Evolutionary conservation across 2,797 vertebrate genomes (phyloP), one percentile per base, ranked within the genome.

Genomic region (Melopsittacus undulatus): DNA sequence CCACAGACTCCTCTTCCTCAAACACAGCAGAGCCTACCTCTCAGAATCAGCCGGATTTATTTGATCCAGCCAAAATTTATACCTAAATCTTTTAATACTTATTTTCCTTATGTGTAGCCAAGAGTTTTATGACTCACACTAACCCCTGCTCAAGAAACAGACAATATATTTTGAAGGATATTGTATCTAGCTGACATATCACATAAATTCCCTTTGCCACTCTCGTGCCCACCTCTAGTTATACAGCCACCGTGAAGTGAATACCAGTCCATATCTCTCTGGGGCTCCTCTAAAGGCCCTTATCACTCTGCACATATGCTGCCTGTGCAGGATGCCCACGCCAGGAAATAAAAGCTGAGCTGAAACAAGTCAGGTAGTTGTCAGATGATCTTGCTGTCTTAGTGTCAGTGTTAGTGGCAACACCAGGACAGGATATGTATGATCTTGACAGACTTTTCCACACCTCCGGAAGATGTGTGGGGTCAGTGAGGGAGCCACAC

Each of bases 61-160:
- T 54, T 91, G 86, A 95, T 92, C 54, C 51, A 83, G 73, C 49
- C 88, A 87, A 87, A 96, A 94, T 94, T 95, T 93, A 89, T 69
- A 95, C 52, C 87, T 81, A 90, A 94, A 94, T 91, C 87, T 95
- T 93, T 86, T 92, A 88, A 94, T 91, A 78, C 73, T 88, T 94
- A 85, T 83, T 96, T 95, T 92, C 83, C 91, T 92, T 92, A 89
- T 38, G 62, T 69, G 75, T 72, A 91, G 86, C 81, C 81, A 91
- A 77, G 92, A 92, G 54, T 94, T 93, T 95, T 95, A 96, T 75
- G 78, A 94, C 88, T 56, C n/a, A 54, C 17, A 5, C 84, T 95
- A 94, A 95, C 83, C 72, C 19, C 83, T 80, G 54, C 57, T 94
- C 42, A 66, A 83, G 75, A 86, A 96, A 90, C 36, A 89, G 56